Base-by-base conservation (phyloP, 2,888 invertebrate genomes). In the Adineta ricciae region DNA sequence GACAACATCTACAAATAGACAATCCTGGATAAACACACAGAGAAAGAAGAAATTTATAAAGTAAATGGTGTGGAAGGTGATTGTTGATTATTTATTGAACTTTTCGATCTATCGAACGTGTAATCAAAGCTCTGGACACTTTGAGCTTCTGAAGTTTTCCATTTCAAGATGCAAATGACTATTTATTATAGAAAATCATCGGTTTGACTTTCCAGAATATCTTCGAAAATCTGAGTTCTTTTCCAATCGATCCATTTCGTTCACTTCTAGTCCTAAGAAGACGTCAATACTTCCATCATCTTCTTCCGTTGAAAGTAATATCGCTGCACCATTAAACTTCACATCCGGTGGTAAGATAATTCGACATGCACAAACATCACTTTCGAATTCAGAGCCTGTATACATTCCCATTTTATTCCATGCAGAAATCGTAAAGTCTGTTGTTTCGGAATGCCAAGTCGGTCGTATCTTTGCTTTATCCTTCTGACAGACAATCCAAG, bases 401-500 rank as follows among this genome's bases (percentile, higher is more conserved):
- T 64, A 64, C 32, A 64, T 64, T 64, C 64, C 64, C 64, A 64
- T 64, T 64, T 64, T 64, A 64, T 64, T 64, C 64, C 64, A 64
- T 19, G 64, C 64, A 14, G 64, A 64, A 27, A 64, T 64, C 19
- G 64, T 64, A 64, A 64, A 64, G 32, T 64, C 64, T 64, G 64
- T 19, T 36, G 16, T 16, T 32, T 64, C 64, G 16, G 32, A 64
- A 27, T 64, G 27, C 5, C 32, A 64, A 27, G 64, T 64, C 32
- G 64, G 64, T 32, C 8, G 1, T 16, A 64, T 64, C 14, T 32
- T 32, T 64, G 27, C 32, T 32, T 64, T 64, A 64, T 64, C 32
- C 4, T 11, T 64, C 16, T 64, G 64, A 64, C 32, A 32, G 5
- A 64, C 0, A 32, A 64, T 64, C 64, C 64, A 64, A 64, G 64